These are phyloP conservation scores for Drosophila subquinaria DNA, from an alignment of 2,888 invertebrate species.

Conservation along the genomic window DNA sequence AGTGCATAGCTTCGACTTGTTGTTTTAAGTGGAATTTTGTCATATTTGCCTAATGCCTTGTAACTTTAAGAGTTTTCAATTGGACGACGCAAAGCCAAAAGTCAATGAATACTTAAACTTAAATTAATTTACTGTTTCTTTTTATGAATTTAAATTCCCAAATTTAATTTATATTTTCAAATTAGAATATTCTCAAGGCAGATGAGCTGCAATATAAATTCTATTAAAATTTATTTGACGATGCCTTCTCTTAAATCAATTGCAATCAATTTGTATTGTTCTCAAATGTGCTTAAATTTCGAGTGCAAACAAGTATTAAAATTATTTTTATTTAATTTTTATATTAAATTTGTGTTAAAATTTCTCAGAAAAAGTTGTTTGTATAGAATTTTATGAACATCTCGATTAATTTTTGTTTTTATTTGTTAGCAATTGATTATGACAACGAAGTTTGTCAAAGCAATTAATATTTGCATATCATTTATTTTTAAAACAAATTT, in stretches of 20 bases:
- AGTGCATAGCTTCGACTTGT: constrained; percentile 23
- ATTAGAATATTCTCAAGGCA: constrained; percentile 4
- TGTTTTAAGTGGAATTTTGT: constrained; percentile 21
- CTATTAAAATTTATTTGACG: background rate
- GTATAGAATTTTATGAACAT: background rate
- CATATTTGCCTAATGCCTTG: constrained; percentile 3
- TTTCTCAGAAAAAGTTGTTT: background rate
- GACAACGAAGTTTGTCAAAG: background rate
- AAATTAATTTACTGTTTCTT: background rate
- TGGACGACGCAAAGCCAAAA: background rate
- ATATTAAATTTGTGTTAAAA: background rate
- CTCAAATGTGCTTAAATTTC: background rate
- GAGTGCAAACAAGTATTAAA: constrained; percentile 10
- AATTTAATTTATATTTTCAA: background rate
- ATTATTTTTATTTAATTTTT: background rate
- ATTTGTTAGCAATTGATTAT: background rate
- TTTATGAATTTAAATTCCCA: background rate
- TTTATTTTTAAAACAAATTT: background rate
- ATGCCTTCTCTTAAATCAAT: background rate
- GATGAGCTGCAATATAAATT: background rate
- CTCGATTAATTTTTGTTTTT: background rate
- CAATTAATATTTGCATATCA: background rate
- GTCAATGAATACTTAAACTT: constrained; percentile 4
- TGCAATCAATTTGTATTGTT: constrained; percentile 7
- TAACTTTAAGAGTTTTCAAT: constrained; percentile 8